Evolutionary conservation across 2,888 invertebrate species (phyloP).

Genomic region (Hymenopus coronatus): DNA sequence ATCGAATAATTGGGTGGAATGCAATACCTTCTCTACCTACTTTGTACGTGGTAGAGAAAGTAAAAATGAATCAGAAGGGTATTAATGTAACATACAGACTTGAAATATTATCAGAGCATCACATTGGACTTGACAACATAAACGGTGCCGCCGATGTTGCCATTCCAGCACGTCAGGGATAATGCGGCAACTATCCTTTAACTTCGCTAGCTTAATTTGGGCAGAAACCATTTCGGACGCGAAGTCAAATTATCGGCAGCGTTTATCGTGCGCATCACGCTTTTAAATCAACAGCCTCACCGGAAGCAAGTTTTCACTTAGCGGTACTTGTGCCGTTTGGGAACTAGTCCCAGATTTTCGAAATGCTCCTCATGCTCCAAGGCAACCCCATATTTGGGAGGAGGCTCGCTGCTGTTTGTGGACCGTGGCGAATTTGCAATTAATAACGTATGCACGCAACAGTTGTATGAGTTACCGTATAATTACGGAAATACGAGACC

Average conservation of each 20-base stretch:
- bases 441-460: no score
- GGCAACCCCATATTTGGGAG: not conserved
- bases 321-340: not conserved
- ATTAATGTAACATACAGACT: no score
- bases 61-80: no score
- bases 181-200: not conserved
- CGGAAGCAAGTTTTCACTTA: not conserved
- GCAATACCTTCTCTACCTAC: no score
- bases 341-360: not conserved
- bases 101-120: no score
- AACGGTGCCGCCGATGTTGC: not conserved
- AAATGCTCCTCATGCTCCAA: not conserved
- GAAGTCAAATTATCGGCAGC: not conserved
- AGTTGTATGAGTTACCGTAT: no score
- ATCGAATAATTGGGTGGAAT: no score
- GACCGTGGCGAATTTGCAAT: no score
- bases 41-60: no score
- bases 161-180: not conserved
- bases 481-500: no score
- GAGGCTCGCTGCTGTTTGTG: not conserved
- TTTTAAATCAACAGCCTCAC: not conserved
- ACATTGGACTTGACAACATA: not conserved
- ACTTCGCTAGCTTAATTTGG: not conserved
- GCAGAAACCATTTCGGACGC: not conserved
- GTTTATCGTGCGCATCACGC: not conserved